These are phyloP conservation scores for Daktulosphaira vitifoliae DNA, from an alignment of 1,140 invertebrate species.

Conservation along the genomic window DNA sequence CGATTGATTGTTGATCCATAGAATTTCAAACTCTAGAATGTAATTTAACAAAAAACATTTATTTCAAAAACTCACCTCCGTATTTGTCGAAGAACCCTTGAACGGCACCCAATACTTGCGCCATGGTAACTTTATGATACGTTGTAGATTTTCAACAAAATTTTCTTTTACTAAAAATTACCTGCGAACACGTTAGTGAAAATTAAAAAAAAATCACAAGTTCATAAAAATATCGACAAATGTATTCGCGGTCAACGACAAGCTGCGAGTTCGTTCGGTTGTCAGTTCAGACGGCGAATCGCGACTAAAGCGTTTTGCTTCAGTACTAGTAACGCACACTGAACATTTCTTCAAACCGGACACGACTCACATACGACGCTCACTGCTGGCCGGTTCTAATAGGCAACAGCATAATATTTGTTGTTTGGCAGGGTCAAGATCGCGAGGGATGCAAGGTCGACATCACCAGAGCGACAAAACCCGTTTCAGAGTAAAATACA, in stretches of 20 bases:
- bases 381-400: too few relatives aligned
- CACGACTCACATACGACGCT: background rate
- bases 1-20: too few relatives aligned
- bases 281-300: background rate
- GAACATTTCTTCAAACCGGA: background rate
- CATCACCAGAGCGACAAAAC: background rate
- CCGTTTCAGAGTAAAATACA: background rate
- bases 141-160: too few relatives aligned
- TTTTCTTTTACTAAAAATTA: too few relatives aligned
- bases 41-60: too few relatives aligned
- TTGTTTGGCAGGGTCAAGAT: conserved; percentile 25
- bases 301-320: conserved; percentile 5
- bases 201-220: too few relatives aligned
- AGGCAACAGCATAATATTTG: too few relatives aligned
- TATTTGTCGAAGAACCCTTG: conserved; percentile 28
- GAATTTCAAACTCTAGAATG: too few relatives aligned
- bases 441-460: conserved; percentile 15
- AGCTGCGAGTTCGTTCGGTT: background rate
- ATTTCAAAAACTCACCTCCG: too few relatives aligned
- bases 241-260: too few relatives aligned
- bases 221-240: too few relatives aligned
- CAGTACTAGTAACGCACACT: background rate
- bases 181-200: too few relatives aligned
- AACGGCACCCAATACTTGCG: background rate
- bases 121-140: background rate